A percentile compares a stretch with the other conserved stretches of the same genome.
These are phyloP conservation scores for Hermaeophaga mercurialis DNA, from an alignment of 2,888 invertebrate genomes.

Conservation along the genomic window DNA sequence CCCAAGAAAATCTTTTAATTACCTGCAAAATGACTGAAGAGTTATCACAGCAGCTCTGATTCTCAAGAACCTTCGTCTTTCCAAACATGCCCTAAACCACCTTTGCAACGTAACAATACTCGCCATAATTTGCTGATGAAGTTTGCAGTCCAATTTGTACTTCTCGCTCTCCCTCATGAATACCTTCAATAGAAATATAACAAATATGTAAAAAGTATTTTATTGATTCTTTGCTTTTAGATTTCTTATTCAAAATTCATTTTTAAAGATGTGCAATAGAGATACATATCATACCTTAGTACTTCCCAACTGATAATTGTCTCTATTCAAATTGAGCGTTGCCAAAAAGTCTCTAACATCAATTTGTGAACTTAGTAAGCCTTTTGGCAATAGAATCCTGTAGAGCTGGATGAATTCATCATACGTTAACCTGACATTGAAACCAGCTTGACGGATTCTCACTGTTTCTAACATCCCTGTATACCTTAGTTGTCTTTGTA, in stretches of 20 bases:
- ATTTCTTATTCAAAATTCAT: background rate
- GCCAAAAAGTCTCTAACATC: constrained; percentile 86
- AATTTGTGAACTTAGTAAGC: constrained; percentile 80
- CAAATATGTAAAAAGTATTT: too few species aligned
- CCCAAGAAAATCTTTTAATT: too few species aligned
- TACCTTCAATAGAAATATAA: too few species aligned
- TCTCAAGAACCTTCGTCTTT: constrained; percentile 76
- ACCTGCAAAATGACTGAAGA: constrained; percentile 72
- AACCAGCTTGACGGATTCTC: constrained; percentile 91
- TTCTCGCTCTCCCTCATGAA: constrained; percentile 95
- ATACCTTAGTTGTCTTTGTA: constrained; percentile 87
- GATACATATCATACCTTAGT: constrained; percentile 26
- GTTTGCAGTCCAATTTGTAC: constrained; percentile 85
- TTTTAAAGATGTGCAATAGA: too few species aligned
- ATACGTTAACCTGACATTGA: constrained; percentile 90
- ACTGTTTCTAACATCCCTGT: constrained; percentile 98
- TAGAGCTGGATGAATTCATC: constrained; percentile 94
- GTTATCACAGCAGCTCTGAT: constrained; percentile 74
- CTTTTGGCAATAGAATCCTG: constrained; percentile 87
- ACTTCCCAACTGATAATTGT: constrained; percentile 84
- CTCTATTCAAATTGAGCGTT: constrained; percentile 81
- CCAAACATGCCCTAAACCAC: constrained; percentile 85
- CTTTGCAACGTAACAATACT: constrained; percentile 90
- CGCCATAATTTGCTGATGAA: constrained; percentile 93
- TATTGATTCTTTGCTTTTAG: background rate